Evolutionary conservation across 2,888 invertebrate species (phyloP).

Genomic region (Sylvicola fuscatus): DNA sequence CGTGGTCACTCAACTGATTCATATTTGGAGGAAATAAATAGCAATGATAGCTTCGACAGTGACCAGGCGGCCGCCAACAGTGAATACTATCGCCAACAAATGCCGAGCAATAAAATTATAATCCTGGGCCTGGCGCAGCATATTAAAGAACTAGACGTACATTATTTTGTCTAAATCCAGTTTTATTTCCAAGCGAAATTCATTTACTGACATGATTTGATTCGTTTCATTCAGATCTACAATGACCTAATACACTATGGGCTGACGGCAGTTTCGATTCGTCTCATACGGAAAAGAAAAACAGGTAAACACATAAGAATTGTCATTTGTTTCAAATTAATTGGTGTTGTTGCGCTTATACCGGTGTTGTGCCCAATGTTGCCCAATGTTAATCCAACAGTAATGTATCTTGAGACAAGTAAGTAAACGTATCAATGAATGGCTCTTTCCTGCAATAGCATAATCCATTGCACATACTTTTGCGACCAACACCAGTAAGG

Average conservation of each 20-base stretch:
- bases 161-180: slow-evolving; percentile 20
- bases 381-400: not conserved
- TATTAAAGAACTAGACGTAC: slow-evolving; percentile 56
- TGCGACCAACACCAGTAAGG: too few species aligned
- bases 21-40: slow-evolving; percentile 4
- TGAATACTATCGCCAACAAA: slow-evolving; percentile 32
- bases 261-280: slow-evolving; percentile 57
- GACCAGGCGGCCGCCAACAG: slow-evolving; percentile 19
- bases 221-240: slow-evolving; percentile 37
- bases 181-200: slow-evolving; percentile 1
- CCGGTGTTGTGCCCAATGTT: too few species aligned
- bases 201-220: slow-evolving; percentile 1
- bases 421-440: too few species aligned
- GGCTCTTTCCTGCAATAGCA: too few species aligned
- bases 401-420: too few species aligned
- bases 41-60: slow-evolving; percentile 7
- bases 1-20: slow-evolving; percentile 1
- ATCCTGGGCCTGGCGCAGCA: slow-evolving; percentile 53
- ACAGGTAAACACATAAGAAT: slow-evolving; percentile 48
- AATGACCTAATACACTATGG: slow-evolving; percentile 55
- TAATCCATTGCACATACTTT: too few species aligned
- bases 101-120: slow-evolving; percentile 51
- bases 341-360: too few species aligned
- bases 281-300: slow-evolving; percentile 63
- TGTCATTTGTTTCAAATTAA: too few species aligned